Conservation (phyloP, 2,797 vertebrate genomes). For the Chrysolophus pictus region DNA sequence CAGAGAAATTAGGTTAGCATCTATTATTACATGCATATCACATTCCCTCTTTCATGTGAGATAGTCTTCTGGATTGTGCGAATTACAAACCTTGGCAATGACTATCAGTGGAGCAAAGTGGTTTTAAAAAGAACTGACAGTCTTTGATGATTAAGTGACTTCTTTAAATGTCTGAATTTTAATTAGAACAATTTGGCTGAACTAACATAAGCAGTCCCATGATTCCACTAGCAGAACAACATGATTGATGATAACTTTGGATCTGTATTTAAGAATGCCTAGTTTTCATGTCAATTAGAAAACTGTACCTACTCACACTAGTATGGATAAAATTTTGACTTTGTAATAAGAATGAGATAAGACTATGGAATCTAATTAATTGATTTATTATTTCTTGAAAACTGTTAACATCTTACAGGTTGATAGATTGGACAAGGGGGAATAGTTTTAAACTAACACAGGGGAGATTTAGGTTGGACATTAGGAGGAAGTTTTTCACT, state of each 20-base stretch:
- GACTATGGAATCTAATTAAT: background rate
- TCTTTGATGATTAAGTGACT: constrained; percentile 24
- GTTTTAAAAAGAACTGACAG: constrained; percentile 22
- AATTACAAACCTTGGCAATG: background rate
- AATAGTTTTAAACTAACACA: no score
- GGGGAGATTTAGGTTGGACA: no score
- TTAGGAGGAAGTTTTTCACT: no score
- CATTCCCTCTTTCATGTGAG: background rate
- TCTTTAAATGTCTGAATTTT: constrained; percentile 45
- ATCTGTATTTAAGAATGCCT: constrained; percentile 5
- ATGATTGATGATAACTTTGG: constrained; percentile 37
- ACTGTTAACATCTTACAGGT: background rate
- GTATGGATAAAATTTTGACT: background rate
- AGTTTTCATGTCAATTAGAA: constrained; percentile 10
- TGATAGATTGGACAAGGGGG: no score
- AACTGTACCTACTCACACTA: background rate
- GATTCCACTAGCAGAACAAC: constrained; percentile 11
- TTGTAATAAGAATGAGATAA: background rate
- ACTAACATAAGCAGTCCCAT: constrained; percentile 34
- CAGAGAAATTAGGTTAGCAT: background rate
- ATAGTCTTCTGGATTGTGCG: background rate
- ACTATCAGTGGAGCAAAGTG: background rate
- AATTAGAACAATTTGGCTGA: constrained; percentile 38
- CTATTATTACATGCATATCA: background rate
- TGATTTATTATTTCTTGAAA: background rate